Base-by-base conservation (phyloP, 2,888 invertebrate species). In the Dryobotodes eremita region DNA sequence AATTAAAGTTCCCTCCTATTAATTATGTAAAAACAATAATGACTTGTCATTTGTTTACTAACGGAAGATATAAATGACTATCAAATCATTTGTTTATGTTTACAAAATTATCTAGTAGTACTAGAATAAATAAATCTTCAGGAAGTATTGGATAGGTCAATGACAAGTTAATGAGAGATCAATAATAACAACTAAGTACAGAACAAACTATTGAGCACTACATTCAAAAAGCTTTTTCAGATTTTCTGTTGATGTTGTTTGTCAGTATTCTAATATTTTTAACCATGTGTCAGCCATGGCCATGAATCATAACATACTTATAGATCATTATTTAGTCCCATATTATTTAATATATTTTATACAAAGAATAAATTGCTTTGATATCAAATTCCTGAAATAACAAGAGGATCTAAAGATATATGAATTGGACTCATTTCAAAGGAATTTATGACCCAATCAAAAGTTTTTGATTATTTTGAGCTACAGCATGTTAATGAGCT, bases 221-320 rank as follows among this genome's bases (percentile, higher is more conserved):
- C 3, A 62, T 20, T 36, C 0, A 42, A 36, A 75, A 71, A 71
- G 17, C 26, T 61, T n/a, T 23, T 13, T 17, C 8, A 46, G 5
- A 31, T 50, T 50, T 2, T 31, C 2, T 69, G 31, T 36, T 83
- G 46, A 53, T 57, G 17, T 76, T 26, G n/a, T n/a, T 65, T 7
- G 64, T 31, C n/a, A 55, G 15, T 26, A 20, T 48, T 65, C 46
- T 55, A 62, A 50, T 65, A 50, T 71, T 62, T 72, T 15, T 20
- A 55, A 55, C 23, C 6, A 11, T 64, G 46, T 6, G 23, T 31
- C 81, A 73, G 36, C 13, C 20, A 31, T 59, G 26, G 6, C 13
- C 17, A 78, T 71, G 53, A 71, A 53, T 80, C 80, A 70, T 80
- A 23, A 48, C 26, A 69, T n/a, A 26, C 10, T 31, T 26, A 36